Evolutionary conservation across 2,888 invertebrate genomes (phyloP), one percentile per base, ranked within the genome.

Genomic region (Zhengitettix transpicula): DNA sequence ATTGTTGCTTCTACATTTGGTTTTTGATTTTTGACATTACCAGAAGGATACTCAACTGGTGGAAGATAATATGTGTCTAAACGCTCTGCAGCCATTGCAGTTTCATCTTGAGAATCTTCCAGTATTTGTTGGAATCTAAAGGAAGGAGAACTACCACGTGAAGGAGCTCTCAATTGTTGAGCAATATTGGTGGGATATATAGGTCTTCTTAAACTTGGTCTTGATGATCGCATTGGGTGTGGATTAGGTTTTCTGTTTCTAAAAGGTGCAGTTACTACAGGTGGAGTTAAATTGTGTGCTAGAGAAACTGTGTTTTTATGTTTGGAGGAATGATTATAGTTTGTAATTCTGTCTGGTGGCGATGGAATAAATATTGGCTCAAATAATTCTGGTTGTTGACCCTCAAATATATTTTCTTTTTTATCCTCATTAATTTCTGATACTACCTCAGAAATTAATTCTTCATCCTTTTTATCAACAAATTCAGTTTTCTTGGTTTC

Each of bases 311-410:
- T 61, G 52, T 16, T 76, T 67, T 71, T 77, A 8, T 47, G 12
- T 14, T n/a, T 47, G 41, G 40, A 40, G 10, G 55, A 11, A 40
- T 55, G 75, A 60, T 66, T 77, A 8, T 62, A 57, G 28, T 67
- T 67, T 67, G 54, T 58, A 15, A 57, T 57, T 42, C 82, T 81
- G 66, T 86, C 86, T 12, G 80, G 78, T 0, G 88, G 87, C 0
- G 89, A 88, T 1, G 89, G 87, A 65, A 89, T 82, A 66, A 89
- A 89, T 77, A 89, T 85, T 0, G 89, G 89, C 66, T 87, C 87
- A 68, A 89, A 88, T 55, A 78, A 77, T 69, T 85, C 81, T 0
- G 81, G 67, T 56, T 67, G 64, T 56, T 67, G 66, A 76, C 68
- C 79, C 77, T 12, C 79, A 69, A 60, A 72, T 70, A 73, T 73